phyloP scores from a whole-genome alignment of 2,797 vertebrate species.

The Morelia viridis region DNA sequence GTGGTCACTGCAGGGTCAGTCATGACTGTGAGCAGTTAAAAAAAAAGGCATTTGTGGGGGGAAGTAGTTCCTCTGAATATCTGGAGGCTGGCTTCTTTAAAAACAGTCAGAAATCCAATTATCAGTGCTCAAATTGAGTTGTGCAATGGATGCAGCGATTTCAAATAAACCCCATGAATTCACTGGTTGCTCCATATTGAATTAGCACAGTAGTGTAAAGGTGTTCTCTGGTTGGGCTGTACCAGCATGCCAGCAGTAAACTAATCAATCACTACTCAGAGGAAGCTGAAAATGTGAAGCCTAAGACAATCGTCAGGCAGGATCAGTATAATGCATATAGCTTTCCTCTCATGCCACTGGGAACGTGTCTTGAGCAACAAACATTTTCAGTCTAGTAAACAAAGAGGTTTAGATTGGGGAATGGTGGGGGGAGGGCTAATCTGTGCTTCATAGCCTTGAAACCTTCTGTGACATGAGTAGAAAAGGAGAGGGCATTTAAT shows the following conservation, averaged over 20 bases:
- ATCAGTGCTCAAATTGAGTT: neutral
- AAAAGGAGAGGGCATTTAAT: rapidly evolving
- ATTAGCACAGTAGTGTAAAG: neutral
- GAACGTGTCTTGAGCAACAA: neutral
- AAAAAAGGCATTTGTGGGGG: neutral
- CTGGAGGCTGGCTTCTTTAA: neutral
- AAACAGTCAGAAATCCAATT: neutral
- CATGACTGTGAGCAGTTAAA: no score
- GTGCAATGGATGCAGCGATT: neutral
- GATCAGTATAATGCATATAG: neutral
- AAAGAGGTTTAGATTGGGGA: neutral
- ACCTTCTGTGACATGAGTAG: neutral
- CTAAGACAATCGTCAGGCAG: neutral
- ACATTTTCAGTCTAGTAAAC: constrained; percentile 18
- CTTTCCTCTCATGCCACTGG: neutral
- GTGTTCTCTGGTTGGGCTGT: neutral
- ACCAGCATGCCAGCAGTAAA: neutral
- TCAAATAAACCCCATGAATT: neutral
- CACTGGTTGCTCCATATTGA: neutral
- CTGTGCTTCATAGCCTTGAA: neutral
- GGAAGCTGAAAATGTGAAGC: neutral
- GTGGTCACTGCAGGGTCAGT: no score
- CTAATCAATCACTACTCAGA: neutral
- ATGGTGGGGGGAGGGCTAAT: neutral
- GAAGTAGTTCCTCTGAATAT: neutral